Evolutionary conservation across 2,888 invertebrate genomes (phyloP).

Genomic region (Argyresthia albistria): DNA sequence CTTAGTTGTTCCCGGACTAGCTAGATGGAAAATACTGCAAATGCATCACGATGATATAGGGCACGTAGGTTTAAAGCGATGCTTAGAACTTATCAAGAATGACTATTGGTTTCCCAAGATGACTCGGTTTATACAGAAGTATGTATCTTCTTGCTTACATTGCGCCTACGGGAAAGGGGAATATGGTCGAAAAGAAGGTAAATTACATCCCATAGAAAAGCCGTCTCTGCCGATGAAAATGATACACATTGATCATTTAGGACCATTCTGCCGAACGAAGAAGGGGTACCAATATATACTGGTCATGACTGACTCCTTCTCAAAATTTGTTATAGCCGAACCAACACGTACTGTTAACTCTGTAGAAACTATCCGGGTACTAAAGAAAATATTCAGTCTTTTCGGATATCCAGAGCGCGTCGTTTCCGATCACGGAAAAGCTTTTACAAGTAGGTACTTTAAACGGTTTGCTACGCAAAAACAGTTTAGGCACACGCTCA

Average conservation of each 20-base stretch:
- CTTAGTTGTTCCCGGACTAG: constrained; percentile 20
- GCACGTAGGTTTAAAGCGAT: constrained; percentile 20
- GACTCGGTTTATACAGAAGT: constrained; percentile 18
- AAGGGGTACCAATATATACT: no score
- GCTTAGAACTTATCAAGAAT: constrained; percentile 18
- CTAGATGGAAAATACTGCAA: constrained; percentile 22
- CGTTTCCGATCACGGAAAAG: constrained; percentile 1
- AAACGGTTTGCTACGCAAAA: constrained; percentile 17
- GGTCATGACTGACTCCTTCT: background rate
- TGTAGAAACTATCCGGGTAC: constrained; percentile 13
- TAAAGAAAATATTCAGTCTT: constrained; percentile 14
- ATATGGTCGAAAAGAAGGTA: constrained; percentile 13
- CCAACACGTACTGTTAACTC: constrained; percentile 4
- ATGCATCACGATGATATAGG: constrained; percentile 28
- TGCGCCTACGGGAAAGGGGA: constrained; percentile 25
- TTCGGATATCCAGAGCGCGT: constrained; percentile 12
- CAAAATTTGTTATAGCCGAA: background rate
- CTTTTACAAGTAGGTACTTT: background rate
- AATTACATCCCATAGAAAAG: constrained; percentile 15
- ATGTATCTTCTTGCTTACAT: constrained; percentile 18
- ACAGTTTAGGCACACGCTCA: constrained; percentile 12
- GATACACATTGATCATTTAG: constrained; percentile 20
- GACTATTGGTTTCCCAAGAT: constrained; percentile 25
- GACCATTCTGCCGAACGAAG: constrained; percentile 16
- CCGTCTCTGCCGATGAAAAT: constrained; percentile 19